Evolutionary conservation across 37 sponge, comb jelly and placozoan genomes (phyloP).

Genomic region (Cliona cf. orientalis): DNA sequence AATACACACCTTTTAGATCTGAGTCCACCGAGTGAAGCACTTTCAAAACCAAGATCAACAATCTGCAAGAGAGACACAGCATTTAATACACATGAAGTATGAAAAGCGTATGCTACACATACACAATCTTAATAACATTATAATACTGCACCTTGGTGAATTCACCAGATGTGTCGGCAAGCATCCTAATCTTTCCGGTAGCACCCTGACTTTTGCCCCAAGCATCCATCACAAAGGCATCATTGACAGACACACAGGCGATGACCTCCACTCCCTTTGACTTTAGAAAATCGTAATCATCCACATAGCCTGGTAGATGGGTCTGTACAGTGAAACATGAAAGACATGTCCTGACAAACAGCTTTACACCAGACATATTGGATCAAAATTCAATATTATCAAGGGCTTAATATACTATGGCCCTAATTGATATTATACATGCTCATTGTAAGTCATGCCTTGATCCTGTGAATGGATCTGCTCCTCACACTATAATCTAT

Average conservation of each 20-base stretch:
- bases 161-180: slow-evolving; percentile 75
- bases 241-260: slow-evolving; percentile 96
- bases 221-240: slow-evolving; percentile 94
- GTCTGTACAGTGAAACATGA: no score
- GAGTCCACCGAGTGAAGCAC: slow-evolving; percentile 37
- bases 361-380: no score
- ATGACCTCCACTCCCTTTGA: slow-evolving; percentile 84
- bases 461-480: no score
- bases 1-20: slow-evolving; percentile 41
- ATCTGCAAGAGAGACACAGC: slow-evolving; percentile 70
- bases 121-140: no score
- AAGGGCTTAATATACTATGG: no score
- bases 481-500: no score
- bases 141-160: slow-evolving; percentile 67
- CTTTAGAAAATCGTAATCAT: slow-evolving; percentile 79
- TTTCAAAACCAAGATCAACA: slow-evolving; percentile 80
- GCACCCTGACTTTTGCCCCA: slow-evolving; percentile 83
- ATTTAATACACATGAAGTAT: neutral
- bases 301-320: slow-evolving; percentile 91
- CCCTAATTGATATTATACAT: no score
- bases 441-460: no score
- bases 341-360: no score
- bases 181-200: slow-evolving; percentile 85
- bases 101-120: no score
- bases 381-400: no score